phyloP scores from a whole-genome alignment of 2,888 invertebrate genomes.

The Anthrax anthrax region DNA sequence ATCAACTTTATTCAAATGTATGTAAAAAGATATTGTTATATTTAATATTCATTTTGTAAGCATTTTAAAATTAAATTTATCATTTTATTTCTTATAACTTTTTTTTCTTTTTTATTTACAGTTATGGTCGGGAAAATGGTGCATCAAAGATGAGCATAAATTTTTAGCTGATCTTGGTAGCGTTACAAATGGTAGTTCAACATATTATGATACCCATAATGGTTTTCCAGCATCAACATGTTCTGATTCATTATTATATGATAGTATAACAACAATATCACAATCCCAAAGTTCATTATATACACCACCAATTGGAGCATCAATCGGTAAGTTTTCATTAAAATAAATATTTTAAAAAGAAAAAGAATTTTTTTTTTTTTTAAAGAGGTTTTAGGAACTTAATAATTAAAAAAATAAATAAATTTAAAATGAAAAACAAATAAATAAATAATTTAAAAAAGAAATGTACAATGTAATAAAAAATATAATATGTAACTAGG shows the following conservation, averaged over 20 bases:
- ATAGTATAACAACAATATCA: slow-evolving; percentile 57
- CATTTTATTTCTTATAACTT: neutral
- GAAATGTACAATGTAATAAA: slow-evolving; percentile 1
- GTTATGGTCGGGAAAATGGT: slow-evolving; percentile 85
- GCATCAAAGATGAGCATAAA: slow-evolving; percentile 82
- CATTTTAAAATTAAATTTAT: neutral
- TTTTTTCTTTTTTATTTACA: slow-evolving; percentile 24
- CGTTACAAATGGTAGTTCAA: slow-evolving; percentile 35
- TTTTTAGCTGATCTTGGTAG: slow-evolving; percentile 66
- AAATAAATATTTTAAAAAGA: neutral
- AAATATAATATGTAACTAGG: slow-evolving; percentile 25
- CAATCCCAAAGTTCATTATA: slow-evolving; percentile 60
- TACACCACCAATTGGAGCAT: slow-evolving; percentile 58
- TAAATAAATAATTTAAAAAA: slow-evolving; percentile 2
- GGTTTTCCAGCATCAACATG: slow-evolving; percentile 25
- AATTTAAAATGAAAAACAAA: neutral
- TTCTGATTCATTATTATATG: slow-evolving; percentile 47
- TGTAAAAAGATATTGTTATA: slow-evolving; percentile 32
- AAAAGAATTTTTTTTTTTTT: too few relatives aligned
- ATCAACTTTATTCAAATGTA: slow-evolving; percentile 80
- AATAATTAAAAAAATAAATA: neutral
- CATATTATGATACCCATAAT: slow-evolving; percentile 41
- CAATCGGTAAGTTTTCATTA: slow-evolving; percentile 49
- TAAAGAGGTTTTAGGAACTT: too few relatives aligned
- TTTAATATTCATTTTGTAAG: neutral